Percentiles rank a stretch among this genome's conserved stretches.
Conservation (phyloP, 30 jellyfish, hydroid and myxozoan genomes). For the Hydra vulgaris region DNA sequence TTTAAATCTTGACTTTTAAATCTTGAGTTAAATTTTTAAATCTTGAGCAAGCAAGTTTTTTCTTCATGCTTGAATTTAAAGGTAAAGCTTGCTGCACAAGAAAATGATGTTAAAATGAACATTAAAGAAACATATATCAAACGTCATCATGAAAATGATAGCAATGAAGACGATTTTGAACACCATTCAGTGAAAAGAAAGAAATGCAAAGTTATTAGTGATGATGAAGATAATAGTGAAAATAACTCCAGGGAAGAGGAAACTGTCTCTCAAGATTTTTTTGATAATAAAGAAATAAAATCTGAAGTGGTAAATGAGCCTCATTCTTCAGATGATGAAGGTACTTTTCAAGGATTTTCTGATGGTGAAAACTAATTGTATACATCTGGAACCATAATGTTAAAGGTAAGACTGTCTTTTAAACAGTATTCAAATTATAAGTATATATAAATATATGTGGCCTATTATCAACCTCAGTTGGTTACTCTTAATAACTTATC, state of each 20-base stretch:
- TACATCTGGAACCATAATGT: not conserved
- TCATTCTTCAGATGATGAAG: not conserved
- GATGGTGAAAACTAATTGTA: not conserved
- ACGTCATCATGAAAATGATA: not conserved
- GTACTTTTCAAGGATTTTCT: not conserved
- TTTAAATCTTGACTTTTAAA: too few relatives aligned
- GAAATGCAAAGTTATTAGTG: not conserved
- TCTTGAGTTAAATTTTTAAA: too few relatives aligned
- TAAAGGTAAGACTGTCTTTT: not conserved
- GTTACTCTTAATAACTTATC: too few relatives aligned
- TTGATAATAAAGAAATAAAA: not conserved
- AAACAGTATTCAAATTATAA: too few relatives aligned
- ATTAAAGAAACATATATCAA: not conserved
- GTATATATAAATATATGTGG: too few relatives aligned
- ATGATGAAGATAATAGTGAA: not conserved
- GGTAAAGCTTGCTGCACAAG: not conserved
- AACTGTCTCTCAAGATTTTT: not conserved
- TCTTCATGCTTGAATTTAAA: not conserved
- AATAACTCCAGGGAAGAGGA: not conserved
- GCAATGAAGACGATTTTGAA: not conserved
- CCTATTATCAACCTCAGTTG: too few relatives aligned
- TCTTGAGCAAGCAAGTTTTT: too few relatives aligned
- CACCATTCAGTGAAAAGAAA: not conserved
- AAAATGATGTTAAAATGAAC: not conserved
- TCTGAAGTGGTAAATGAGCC: not conserved